These are phyloP conservation scores for Dendropsophus ebraccatus DNA, from an alignment of 2,113 vertebrate genomes.

Conservation along the genomic window DNA sequence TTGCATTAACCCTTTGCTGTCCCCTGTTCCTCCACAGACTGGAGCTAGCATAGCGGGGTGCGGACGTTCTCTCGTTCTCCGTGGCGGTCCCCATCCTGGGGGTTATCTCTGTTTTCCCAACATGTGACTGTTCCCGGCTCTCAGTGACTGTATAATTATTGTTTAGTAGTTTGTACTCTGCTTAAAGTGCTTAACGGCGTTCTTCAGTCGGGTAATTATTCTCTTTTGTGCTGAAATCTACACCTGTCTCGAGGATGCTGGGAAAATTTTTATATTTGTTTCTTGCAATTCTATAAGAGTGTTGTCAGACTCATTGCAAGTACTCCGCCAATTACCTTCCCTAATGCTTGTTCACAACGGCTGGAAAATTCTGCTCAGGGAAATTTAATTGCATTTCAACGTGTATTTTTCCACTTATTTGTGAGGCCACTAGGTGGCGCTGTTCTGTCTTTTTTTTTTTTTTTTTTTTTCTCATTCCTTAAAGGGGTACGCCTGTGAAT, in stretches of 20 bases:
- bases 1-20: neutral
- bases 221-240: slow-evolving; percentile 9
- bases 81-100: neutral
- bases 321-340: neutral
- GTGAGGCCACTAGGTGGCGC: neutral
- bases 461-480: neutral
- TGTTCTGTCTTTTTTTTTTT: neutral
- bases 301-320: neutral
- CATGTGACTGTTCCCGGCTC: neutral
- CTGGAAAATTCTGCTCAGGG: neutral
- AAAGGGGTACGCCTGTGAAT: too few species aligned
- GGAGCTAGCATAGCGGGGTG: neutral
- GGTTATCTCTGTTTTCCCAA: slow-evolving; percentile 9
- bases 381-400: neutral
- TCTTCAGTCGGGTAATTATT: slow-evolving; percentile 37
- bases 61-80: neutral
- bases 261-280: neutral
- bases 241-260: neutral
- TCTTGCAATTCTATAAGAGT: neutral
- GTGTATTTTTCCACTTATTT: neutral
- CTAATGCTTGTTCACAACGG: neutral
- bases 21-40: neutral
- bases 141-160: slow-evolving; percentile 39
- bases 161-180: slow-evolving; percentile 23
- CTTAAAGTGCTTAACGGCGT: slow-evolving; percentile 5